A percentile compares a stretch with the other conserved stretches of the same genome.
phyloP scores from a whole-genome alignment of 2,888 invertebrate species.

The Emesis castigata region DNA sequence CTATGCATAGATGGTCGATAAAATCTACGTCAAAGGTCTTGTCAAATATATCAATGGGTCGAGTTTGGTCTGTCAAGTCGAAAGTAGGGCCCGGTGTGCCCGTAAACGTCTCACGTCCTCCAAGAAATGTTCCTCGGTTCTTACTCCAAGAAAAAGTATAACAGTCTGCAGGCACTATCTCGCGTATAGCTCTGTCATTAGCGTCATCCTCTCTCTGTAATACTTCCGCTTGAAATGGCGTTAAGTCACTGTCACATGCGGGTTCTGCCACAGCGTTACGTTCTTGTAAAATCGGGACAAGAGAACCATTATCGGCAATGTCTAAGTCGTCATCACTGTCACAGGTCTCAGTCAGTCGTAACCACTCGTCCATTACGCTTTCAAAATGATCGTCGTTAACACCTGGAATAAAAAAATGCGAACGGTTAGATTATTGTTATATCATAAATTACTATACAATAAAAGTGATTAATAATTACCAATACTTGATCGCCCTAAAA shows the following conservation, averaged over 20 bases:
- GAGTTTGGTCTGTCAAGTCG: not conserved
- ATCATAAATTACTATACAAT: too few relatives aligned
- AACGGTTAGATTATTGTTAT: too few relatives aligned
- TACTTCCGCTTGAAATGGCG: not conserved
- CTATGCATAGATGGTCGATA: slow-evolving; percentile 42
- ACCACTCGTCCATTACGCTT: not conserved
- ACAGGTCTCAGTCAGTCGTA: not conserved
- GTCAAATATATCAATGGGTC: not conserved
- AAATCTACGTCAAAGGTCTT: not conserved
- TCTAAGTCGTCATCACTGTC: not conserved
- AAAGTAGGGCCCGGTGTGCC: not conserved
- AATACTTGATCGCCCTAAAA: not conserved
- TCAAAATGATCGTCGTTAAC: not conserved
- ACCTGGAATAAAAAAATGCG: not conserved
- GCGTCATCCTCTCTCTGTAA: not conserved
- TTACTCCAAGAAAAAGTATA: slow-evolving; percentile 56
- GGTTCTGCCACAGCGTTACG: slow-evolving; percentile 4
- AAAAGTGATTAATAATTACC: not conserved
- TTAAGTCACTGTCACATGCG: not conserved
- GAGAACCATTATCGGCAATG: not conserved
- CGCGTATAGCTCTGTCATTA: slow-evolving; percentile 36
- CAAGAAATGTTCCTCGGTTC: slow-evolving; percentile 37
- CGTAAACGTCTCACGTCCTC: not conserved
- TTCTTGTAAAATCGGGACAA: not conserved
- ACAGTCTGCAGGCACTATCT: slow-evolving; percentile 17